Percentiles rank a stretch among this genome's conserved stretches.
Conservation (phyloP, 2,888 invertebrate genomes). For the Hoplodrina blanda region DNA sequence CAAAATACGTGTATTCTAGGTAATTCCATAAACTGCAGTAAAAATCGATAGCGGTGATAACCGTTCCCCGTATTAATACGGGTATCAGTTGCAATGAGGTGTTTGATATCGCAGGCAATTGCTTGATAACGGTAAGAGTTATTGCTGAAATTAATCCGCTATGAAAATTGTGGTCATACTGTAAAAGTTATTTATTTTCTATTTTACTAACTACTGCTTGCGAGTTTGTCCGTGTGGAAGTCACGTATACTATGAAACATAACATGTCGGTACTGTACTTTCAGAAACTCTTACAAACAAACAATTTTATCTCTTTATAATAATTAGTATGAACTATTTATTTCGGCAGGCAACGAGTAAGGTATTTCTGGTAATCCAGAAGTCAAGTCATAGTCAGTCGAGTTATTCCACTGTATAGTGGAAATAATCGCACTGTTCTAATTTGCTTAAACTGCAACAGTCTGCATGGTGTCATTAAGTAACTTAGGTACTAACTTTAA, state of each 20-base stretch:
- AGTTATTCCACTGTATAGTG: conserved; percentile 35
- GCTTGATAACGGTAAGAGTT: conserved; percentile 45
- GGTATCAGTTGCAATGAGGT: conserved; percentile 45
- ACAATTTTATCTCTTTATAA: too few species aligned
- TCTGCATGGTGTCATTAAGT: conserved; percentile 29
- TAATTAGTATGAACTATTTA: too few species aligned
- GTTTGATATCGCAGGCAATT: conserved; percentile 41
- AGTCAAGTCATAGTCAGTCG: conserved; percentile 29
- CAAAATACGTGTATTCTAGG: conserved; percentile 70
- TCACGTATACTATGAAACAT: background rate
- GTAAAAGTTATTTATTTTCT: background rate
- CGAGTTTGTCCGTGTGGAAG: background rate
- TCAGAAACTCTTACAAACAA: too few species aligned
- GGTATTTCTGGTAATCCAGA: background rate
- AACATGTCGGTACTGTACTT: too few species aligned
- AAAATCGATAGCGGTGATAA: conserved; percentile 63
- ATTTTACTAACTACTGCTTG: background rate
- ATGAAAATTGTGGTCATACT: conserved; percentile 11
- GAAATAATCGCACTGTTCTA: conserved; percentile 43
- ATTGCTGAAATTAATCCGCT: conserved; percentile 38
- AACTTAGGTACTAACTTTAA: conserved; percentile 10
- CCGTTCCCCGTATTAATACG: conserved; percentile 35
- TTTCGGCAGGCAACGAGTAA: background rate
- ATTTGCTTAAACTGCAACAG: conserved; percentile 44
- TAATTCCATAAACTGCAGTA: conserved; percentile 72